Conservation (phyloP, 92 coral and sea anemone genomes). For the Actinernus sp. region DNA sequence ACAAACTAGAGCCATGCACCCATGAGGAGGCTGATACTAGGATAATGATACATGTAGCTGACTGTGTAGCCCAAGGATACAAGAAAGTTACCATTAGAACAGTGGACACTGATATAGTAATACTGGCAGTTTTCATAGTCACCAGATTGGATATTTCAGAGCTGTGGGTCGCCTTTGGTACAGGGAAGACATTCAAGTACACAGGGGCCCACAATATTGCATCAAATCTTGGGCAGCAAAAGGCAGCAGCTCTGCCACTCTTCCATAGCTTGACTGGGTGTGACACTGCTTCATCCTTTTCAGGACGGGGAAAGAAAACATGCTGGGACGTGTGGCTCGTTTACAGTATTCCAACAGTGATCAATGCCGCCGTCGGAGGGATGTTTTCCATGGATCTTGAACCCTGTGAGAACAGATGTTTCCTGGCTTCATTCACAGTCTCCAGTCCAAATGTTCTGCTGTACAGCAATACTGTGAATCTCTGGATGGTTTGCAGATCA, state of each 20-base stretch:
- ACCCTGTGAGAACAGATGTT: too few relatives aligned
- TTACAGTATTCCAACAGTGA: too few relatives aligned
- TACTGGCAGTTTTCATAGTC: background rate
- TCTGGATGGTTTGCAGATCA: too few relatives aligned
- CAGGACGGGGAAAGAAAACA: too few relatives aligned
- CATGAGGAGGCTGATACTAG: constrained; percentile 11
- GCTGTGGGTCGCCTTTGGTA: constrained; percentile 14
- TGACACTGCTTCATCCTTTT: too few relatives aligned
- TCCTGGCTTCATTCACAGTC: too few relatives aligned
- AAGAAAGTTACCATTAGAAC: constrained; percentile 7
- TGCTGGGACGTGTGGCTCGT: too few relatives aligned
- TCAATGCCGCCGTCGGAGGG: too few relatives aligned
- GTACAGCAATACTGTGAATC: too few relatives aligned
- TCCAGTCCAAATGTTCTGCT: too few relatives aligned
- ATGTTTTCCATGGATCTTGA: too few relatives aligned
- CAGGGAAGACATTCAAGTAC: background rate
- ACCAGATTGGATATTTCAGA: background rate
- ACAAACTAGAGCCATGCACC: constrained; percentile 6
- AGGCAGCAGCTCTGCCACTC: background rate
- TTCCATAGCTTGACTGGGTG: constrained; percentile 12
- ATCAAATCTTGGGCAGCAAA: background rate
- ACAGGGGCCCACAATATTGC: constrained; percentile 3
- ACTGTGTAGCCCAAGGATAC: constrained; percentile 2
- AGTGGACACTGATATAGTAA: constrained; percentile 8
- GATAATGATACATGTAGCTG: constrained; percentile 10